Evolutionary conservation across 92 coral and sea anemone genomes (phyloP).

Genomic region (Palythoa grandiflora): DNA sequence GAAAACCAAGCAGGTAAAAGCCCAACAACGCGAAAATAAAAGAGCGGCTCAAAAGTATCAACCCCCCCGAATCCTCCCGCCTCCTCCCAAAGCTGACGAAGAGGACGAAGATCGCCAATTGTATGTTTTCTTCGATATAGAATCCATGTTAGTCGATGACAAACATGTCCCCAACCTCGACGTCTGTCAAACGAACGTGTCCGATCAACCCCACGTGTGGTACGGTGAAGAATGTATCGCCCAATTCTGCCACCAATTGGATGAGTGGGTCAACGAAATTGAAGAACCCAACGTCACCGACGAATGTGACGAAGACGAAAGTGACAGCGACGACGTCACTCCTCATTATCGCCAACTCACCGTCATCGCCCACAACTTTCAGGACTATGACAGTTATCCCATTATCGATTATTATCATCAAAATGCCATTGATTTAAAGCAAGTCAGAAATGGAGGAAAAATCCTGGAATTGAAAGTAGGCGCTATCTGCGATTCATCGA

Average conservation of each 20-base stretch:
- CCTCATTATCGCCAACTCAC: not conserved
- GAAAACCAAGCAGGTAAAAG: too few relatives aligned
- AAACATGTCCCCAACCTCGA: not conserved
- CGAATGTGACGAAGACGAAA: not conserved
- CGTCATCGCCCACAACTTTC: not conserved
- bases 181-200: not conserved
- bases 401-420: not conserved
- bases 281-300: not conserved
- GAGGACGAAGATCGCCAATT: not conserved
- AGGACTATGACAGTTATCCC: slow-evolving; percentile 12
- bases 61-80: too few relatives aligned
- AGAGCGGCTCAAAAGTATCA: too few relatives aligned
- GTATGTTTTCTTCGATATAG: not conserved
- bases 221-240: too few relatives aligned
- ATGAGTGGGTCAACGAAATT: too few relatives aligned
- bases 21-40: too few relatives aligned
- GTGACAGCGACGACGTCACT: too few relatives aligned
- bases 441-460: slow-evolving; percentile 18
- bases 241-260: not conserved
- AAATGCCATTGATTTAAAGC: not conserved
- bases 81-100: not conserved
- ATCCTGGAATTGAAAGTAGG: slow-evolving; percentile 2
- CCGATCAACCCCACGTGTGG: too few relatives aligned
- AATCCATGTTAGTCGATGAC: not conserved
- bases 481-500: not conserved